Percentiles rank a stretch among this genome's conserved stretches.
Conservation (phyloP, 1,140 invertebrate genomes). For the Drosophila persimilis region DNA sequence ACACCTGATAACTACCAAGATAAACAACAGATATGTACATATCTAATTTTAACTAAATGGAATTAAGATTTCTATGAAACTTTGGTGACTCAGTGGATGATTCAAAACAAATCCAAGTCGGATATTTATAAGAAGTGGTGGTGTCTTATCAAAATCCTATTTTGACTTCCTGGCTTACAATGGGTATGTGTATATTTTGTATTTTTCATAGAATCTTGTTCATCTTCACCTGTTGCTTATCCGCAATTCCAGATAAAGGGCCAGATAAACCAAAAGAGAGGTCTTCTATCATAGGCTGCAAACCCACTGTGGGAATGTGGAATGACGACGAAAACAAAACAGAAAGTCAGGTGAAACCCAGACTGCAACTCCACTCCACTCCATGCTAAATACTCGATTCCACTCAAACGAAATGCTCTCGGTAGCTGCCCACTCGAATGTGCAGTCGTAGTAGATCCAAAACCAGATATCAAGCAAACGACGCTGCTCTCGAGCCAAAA, state of each 20-base stretch:
- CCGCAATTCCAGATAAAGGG: slow-evolving; percentile 24
- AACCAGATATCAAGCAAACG: slow-evolving; percentile 47
- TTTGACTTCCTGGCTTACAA: too few species aligned
- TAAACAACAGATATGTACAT: too few species aligned
- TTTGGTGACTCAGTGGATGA: too few species aligned
- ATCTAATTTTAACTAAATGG: too few species aligned
- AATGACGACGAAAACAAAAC: slow-evolving; percentile 36
- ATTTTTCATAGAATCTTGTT: too few species aligned
- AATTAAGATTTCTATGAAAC: too few species aligned
- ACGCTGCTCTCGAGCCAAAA: slow-evolving; percentile 15
- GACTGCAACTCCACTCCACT: slow-evolving; percentile 20
- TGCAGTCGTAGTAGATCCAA: slow-evolving; percentile 54
- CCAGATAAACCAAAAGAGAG: slow-evolving; percentile 22
- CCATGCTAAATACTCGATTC: not conserved
- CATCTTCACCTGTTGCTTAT: too few species aligned
- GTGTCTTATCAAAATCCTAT: too few species aligned
- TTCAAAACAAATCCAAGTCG: too few species aligned
- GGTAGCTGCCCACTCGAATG: slow-evolving; percentile 49
- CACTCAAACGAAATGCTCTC: slow-evolving; percentile 22
- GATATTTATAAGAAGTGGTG: too few species aligned
- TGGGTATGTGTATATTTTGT: too few species aligned
- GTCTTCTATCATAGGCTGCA: not conserved
- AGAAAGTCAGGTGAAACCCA: slow-evolving; percentile 49
- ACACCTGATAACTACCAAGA: too few species aligned
- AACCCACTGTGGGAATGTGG: slow-evolving; percentile 19